Evolutionary conservation across 2,113 vertebrate species (phyloP), one percentile per base, ranked within the genome.

Genomic region (Stomatorhinus ivindoensis): DNA sequence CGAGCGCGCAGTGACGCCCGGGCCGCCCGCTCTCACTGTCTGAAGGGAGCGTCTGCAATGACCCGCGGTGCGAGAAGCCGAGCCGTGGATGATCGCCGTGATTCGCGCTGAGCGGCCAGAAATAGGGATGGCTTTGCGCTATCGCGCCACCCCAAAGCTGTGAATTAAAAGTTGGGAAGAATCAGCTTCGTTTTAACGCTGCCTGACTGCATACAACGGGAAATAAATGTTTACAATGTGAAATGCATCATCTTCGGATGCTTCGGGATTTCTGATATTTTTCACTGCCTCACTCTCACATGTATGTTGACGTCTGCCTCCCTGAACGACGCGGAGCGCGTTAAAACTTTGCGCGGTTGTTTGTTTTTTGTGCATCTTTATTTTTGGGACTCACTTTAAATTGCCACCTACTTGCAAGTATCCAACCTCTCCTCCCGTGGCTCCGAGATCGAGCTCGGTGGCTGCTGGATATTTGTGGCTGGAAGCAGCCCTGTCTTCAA

Each of bases 381-480:
- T 44, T 69, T 50, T 44, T 35, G 87, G 58, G 87, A 88, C 65
- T 73, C 87, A 31, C 69, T 31, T 80, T 39, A 69, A 80, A 50
- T 53, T 50, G 31, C 53, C 69, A 24, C 88, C 47, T 17, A 82
- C 47, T n/a, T 73, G 69, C 65, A 42, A 80, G 69, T 53, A 80
- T 51, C 69, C 88, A 42, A 31, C 19, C 47, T 48, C 17, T 42
- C 11, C 31, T 31, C 31, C 47, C 47, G 31, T 53, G 48, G 69
- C 47, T 35, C 47, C 88, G 17, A 31, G 87, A 48, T 39, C 87
- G 90, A 87, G 53, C 76, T 65, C 50, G 90, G 89, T 89, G 61
- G 86, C 53, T 65, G 90, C 89, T 91, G 90, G 90, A 90, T 91
- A 90, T 73, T 89, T 90, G 92, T 91, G 89, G 89, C 87, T 88